Conservation (phyloP, 2,113 vertebrate genomes). For the Chaetorhynchus papuensis region DNA sequence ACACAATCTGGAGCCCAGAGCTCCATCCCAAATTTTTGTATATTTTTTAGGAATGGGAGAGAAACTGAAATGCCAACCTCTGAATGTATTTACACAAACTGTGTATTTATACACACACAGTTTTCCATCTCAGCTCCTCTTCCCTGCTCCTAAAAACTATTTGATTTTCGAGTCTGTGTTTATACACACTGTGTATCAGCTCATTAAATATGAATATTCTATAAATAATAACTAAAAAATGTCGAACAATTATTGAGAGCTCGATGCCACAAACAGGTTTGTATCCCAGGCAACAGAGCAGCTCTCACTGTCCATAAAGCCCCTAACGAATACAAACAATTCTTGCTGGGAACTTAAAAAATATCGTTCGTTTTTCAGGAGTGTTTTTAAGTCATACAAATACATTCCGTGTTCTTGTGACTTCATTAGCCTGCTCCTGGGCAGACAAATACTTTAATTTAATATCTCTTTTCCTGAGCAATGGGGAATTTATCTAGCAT, state of each 20-base stretch:
- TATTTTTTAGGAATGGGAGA: background rate
- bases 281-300: conserved; percentile 3
- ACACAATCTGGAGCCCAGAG: background rate
- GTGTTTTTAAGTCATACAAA: background rate
- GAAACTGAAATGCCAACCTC: background rate
- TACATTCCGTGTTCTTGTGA: background rate
- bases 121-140: background rate
- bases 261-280: background rate
- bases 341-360: background rate
- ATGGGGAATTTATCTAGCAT: background rate
- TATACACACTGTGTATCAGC: background rate
- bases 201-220: conserved; percentile 39
- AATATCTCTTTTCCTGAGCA: background rate
- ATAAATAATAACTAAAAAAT: conserved; percentile 37
- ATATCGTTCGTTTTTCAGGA: background rate
- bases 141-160: background rate
- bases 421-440: background rate
- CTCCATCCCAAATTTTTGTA: background rate
- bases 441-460: background rate
- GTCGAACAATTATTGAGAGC: background rate
- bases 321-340: background rate
- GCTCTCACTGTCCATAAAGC: background rate
- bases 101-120: background rate
- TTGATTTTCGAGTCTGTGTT: background rate
- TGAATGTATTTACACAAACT: background rate